Base-by-base conservation (phyloP, 2,113 vertebrate species). In the Thunnus thynnus region DNA sequence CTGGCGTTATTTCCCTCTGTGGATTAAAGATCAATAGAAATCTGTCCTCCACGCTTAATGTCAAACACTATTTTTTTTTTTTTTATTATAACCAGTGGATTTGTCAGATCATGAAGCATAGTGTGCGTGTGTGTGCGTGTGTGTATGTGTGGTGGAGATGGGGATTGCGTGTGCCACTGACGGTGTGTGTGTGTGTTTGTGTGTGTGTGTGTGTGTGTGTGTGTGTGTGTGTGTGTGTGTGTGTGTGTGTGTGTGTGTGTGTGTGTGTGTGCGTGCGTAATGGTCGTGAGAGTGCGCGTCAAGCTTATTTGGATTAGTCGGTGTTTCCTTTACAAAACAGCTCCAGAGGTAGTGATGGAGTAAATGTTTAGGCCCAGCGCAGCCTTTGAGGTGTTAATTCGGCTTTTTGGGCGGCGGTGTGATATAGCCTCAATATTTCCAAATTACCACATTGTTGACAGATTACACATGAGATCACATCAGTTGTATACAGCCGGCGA, bases 221-320 rank as follows among this genome's bases (percentile, higher is more conserved):
- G 36, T 41, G 36, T 41, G 8, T 41, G 36, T 41, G 36, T 41
- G 36, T 41, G 36, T 41, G 36, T 41, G 36, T 41, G 7, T 41
- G 72, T 67, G 61, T 56, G 58, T 25, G 62, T 50, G 56, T 67
- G 48, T 41, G 32, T 58, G 65, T 44, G 56, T 41, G 63, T 36
- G 73, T 58, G 54, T 54, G 57, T 71, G 61, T 46, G 69, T 57
- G 82, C 14, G 56, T 72, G 91, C 80, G 84, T 83, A 82, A 89
- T 74, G 77, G 50, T 88, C 83, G 86, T 50, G 87, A 80, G 88
- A 74, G 82, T 83, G 91, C 83, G 90, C 88, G 89, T 88, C 83
- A 80, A 73, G 84, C 65, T 87, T 88, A 84, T 89, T 91, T 88
- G 87, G 86, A 91, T 90, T 88, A 80, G 72, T 80, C 76, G 50